Evolutionary conservation across 2,797 vertebrate species (phyloP).

Genomic region (Sylvilagus floridanus): DNA sequence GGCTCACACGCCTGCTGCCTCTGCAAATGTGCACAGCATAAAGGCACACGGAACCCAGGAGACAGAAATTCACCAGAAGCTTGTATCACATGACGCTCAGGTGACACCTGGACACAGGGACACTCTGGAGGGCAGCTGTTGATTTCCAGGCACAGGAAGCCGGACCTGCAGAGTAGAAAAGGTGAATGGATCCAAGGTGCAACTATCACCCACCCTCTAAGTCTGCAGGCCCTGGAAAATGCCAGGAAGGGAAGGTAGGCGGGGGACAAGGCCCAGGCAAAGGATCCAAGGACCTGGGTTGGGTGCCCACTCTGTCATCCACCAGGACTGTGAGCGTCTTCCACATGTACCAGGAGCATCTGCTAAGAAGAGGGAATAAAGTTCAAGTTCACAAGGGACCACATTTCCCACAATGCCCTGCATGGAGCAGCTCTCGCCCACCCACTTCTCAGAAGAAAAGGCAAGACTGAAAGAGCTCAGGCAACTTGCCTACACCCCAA

Average conservation of each 20-base stretch:
- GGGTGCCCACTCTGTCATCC: not conserved
- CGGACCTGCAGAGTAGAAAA: not conserved
- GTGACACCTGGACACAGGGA: not conserved
- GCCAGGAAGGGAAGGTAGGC: not conserved
- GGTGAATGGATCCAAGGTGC: not conserved
- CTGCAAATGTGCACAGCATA: not conserved
- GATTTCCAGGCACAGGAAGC: too few relatives aligned
- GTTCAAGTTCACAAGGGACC: not conserved
- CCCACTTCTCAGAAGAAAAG: not conserved
- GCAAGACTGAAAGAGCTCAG: not conserved
- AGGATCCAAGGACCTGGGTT: too few relatives aligned
- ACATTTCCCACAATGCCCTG: accelerated
- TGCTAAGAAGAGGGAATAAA: not conserved
- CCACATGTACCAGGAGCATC: too few relatives aligned
- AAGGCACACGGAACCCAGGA: too few relatives aligned
- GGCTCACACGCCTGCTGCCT: not conserved
- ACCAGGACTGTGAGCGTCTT: too few relatives aligned
- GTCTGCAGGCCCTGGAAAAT: not conserved
- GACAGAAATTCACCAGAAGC: too few relatives aligned
- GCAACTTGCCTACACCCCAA: not conserved
- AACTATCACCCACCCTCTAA: not conserved
- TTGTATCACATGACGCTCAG: too few relatives aligned
- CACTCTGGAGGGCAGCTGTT: not conserved
- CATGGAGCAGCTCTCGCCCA: too few relatives aligned
- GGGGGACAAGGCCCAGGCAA: not conserved